These are phyloP conservation scores for Agrilus biguttatus DNA, from an alignment of 2,888 invertebrate species.

Conservation along the genomic window DNA sequence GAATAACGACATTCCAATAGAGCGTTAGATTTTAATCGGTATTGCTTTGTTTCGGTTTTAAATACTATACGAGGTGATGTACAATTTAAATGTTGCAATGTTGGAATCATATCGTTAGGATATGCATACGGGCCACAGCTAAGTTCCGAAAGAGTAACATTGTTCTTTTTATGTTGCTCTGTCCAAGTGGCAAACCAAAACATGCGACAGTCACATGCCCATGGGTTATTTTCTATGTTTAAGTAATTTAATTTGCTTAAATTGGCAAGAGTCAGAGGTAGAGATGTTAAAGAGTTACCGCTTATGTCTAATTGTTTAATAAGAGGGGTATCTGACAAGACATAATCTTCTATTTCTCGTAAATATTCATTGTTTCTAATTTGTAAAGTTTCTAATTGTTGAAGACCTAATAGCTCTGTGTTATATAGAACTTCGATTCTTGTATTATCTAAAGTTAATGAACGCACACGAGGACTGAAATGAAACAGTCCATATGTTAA, in stretches of 20 bases:
- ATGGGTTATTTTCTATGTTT: conserved; percentile 59
- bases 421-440: conserved; percentile 49
- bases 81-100: conserved; percentile 58
- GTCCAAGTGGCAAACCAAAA: conserved; percentile 59
- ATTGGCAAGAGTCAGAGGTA: conserved; percentile 55
- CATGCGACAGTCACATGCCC: conserved; percentile 79
- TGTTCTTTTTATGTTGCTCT: conserved; percentile 35
- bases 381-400: conserved; percentile 40
- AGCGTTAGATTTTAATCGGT: conserved; percentile 50
- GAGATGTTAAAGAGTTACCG: conserved; percentile 51
- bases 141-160: conserved; percentile 37
- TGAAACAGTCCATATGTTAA: conserved; percentile 49
- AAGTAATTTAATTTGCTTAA: conserved; percentile 48
- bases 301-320: conserved; percentile 53
- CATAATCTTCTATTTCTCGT: conserved; percentile 44
- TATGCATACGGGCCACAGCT: conserved; percentile 50
- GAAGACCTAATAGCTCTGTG: conserved; percentile 49
- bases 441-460: conserved; percentile 51
- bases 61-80: conserved; percentile 45
- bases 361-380: conserved; percentile 47
- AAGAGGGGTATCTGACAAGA: conserved; percentile 43
- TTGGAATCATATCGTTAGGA: conserved; percentile 53
- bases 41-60: conserved; percentile 46
- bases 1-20: conserved; percentile 61
- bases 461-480: conserved; percentile 43